These are phyloP conservation scores for Pseudopleuronectes americanus DNA, from an alignment of 2,797 vertebrate species.

Conservation along the genomic window DNA sequence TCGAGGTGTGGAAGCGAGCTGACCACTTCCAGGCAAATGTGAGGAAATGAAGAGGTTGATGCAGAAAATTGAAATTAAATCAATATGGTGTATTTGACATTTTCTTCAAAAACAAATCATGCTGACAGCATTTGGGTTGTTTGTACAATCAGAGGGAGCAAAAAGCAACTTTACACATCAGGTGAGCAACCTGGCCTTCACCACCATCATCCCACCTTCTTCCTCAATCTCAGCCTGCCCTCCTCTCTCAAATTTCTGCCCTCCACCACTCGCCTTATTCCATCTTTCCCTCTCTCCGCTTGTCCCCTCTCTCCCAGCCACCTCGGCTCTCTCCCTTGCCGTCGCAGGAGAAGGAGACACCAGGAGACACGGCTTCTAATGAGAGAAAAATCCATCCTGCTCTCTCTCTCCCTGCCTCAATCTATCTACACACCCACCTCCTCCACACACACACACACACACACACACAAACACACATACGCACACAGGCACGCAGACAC, in stretches of 20 bases:
- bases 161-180: slow-evolving; percentile 24
- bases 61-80: not conserved
- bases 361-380: slow-evolving; percentile 86
- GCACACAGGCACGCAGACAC: slow-evolving; percentile 23
- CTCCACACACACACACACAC: slow-evolving; percentile 32
- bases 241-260: slow-evolving; percentile 51
- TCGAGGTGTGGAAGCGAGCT: slow-evolving; percentile 11
- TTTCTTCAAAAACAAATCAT: slow-evolving; percentile 27
- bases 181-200: slow-evolving; percentile 12
- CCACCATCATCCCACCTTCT: slow-evolving; percentile 26
- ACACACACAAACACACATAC: slow-evolving; percentile 18
- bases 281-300: slow-evolving; percentile 47
- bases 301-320: slow-evolving; percentile 27
- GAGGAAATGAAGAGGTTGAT: not conserved
- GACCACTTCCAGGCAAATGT: slow-evolving; percentile 23
- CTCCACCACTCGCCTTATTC: slow-evolving; percentile 57
- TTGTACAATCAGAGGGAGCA: not conserved
- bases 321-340: slow-evolving; percentile 44
- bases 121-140: not conserved
- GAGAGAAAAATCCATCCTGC: slow-evolving; percentile 87
- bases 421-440: slow-evolving; percentile 66
- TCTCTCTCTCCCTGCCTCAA: slow-evolving; percentile 62
- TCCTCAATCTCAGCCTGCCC: slow-evolving; percentile 45
- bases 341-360: slow-evolving; percentile 76
- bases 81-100: not conserved